Percentiles rank a stretch among this genome's conserved stretches.
These are phyloP conservation scores for Todus mexicanus DNA, from an alignment of 2,797 vertebrate genomes.

Conservation along the genomic window DNA sequence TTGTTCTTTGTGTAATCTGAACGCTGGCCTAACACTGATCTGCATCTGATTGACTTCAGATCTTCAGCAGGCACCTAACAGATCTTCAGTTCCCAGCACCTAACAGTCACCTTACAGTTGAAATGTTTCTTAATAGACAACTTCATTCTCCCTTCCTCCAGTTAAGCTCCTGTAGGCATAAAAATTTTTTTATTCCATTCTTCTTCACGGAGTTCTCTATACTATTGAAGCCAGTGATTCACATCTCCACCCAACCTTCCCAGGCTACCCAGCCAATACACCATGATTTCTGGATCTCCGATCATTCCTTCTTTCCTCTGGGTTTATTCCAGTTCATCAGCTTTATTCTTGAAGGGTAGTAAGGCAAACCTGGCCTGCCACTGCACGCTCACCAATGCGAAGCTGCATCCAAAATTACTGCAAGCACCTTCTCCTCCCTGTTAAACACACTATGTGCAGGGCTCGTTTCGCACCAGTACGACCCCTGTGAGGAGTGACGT, in stretches of 20 bases:
- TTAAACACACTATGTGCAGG: neutral
- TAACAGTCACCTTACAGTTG: neutral
- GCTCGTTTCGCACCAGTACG: neutral
- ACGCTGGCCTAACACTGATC: neutral
- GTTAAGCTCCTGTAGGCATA: neutral
- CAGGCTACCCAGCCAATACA: neutral
- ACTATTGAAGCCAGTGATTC: neutral
- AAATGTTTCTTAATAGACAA: neutral
- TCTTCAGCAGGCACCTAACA: neutral
- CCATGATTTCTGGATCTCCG: neutral
- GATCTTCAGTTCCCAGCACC: neutral
- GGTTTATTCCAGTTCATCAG: neutral
- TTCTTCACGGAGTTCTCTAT: neutral
- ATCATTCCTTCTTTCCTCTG: neutral
- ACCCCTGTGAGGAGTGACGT: neutral
- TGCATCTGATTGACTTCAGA: neutral
- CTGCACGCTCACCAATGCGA: neutral
- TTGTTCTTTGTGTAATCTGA: neutral
- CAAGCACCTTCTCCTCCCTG: neutral
- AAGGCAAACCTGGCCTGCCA: neutral
- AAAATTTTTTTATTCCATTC: neutral
- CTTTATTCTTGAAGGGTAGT: neutral
- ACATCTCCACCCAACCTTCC: neutral
- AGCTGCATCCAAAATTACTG: neutral
- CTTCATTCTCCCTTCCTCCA: neutral